Conservation (phyloP, 2,888 invertebrate genomes). For the Ommatoiulus sabulosus region DNA sequence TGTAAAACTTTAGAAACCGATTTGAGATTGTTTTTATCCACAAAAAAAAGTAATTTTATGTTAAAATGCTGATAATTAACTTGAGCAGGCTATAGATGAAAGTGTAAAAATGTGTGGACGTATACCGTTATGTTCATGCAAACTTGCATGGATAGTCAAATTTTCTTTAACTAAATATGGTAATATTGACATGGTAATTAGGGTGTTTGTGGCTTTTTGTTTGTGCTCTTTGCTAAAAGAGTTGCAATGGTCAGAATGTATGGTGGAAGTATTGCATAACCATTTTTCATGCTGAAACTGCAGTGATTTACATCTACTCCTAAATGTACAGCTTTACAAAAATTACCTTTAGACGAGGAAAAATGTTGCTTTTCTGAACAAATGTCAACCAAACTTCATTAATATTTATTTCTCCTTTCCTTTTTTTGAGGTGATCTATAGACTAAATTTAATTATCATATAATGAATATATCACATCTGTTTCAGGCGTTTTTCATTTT, state of each 20-base stretch:
- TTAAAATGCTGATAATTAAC: neutral
- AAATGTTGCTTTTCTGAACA: neutral
- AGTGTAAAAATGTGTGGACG: neutral
- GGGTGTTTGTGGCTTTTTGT: constrained; percentile 45
- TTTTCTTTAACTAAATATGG: constrained; percentile 20
- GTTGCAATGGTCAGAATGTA: constrained; percentile 26
- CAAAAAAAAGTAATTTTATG: neutral
- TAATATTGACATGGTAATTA: constrained; percentile 40
- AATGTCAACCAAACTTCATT: neutral
- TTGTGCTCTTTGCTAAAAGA: constrained; percentile 47
- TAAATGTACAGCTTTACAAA: neutral
- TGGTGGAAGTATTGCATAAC: constrained; percentile 18
- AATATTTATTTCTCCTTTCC: neutral
- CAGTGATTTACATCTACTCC: neutral
- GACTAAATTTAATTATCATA: too few relatives aligned
- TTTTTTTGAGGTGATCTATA: neutral
- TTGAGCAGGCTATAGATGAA: neutral
- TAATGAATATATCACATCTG: too few relatives aligned
- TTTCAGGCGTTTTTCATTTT: too few relatives aligned
- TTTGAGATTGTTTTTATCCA: neutral
- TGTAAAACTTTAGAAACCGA: neutral
- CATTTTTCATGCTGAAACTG: neutral
- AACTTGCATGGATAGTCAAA: neutral
- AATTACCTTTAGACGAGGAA: neutral
- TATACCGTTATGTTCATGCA: neutral